These are phyloP conservation scores for Drosophila seguyi DNA, from an alignment of 1,140 invertebrate species.

Conservation along the genomic window DNA sequence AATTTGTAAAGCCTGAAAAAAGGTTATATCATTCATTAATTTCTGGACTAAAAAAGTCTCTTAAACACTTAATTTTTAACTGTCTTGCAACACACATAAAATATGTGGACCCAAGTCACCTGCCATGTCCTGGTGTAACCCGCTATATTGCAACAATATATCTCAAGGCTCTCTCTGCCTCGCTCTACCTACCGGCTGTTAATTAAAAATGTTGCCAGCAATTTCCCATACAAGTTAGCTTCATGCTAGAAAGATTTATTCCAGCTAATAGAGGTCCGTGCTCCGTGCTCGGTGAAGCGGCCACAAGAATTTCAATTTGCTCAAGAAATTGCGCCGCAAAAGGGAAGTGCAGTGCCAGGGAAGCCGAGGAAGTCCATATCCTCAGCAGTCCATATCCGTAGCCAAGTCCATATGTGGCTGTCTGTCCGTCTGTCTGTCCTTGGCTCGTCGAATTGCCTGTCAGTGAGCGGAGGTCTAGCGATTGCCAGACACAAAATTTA, in stretches of 20 bases:
- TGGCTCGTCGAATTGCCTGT: constrained; percentile 30
- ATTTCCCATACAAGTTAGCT: constrained; percentile 49
- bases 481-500: constrained; percentile 52
- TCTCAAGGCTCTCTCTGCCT: constrained; percentile 8
- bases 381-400: neutral
- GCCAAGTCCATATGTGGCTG: constrained; percentile 16
- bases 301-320: constrained; percentile 65
- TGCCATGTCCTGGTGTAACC: constrained; percentile 47
- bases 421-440: constrained; percentile 8
- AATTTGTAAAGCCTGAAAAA: neutral
- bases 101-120: neutral
- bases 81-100: neutral
- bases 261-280: constrained; percentile 27
- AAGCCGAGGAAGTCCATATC: constrained; percentile 17
- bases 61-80: neutral
- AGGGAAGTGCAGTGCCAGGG: constrained; percentile 7
- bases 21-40: too few species aligned
- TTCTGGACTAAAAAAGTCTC: neutral
- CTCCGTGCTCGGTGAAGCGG: constrained; percentile 10
- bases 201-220: constrained; percentile 72
- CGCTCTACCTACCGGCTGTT: constrained; percentile 37
- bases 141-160: constrained; percentile 33
- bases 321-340: constrained; percentile 52
- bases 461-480: constrained; percentile 32
- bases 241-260: constrained; percentile 45